Base-by-base conservation (phyloP, 2,113 vertebrate genomes). In the Carassius auratus region DNA sequence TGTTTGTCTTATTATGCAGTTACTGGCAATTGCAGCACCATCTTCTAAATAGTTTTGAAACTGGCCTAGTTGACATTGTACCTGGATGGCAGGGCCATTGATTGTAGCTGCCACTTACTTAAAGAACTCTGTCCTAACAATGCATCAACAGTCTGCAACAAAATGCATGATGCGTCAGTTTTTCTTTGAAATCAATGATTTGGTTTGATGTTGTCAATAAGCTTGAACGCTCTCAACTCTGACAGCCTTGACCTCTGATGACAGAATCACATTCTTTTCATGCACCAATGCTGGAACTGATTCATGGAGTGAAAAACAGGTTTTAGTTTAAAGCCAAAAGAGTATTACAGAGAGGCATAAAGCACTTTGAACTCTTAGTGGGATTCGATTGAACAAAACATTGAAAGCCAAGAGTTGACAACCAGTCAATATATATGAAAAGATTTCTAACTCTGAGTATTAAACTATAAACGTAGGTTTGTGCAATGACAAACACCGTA, bases 201-300 rank as follows among this genome's bases (percentile, higher is more conserved):
- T 76, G 21, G 42, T 45, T 76, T 48, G 75, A 77, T 33, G 42
- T 23, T 50, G 52, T 26, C 76, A 36, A 77, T 55, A 57, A 55
- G 23, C 30, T 57, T 0, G 38, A 1, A 45, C 0, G 4, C 71
- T 74, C 71, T 45, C 50, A 45, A 17, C 42, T 77, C 9, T 36
- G 50, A 55, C 1, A 13, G 9, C 76, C 76, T 7, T 55, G 76
- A 33, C 50, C 50, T 57, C 42, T 75, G 10, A 26, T 10, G 38
- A 50, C 45, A 75, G n/a, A 1, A 7, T 75, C 10, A 14, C 45
- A 23, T 12, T 21, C 68, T 71, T 36, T 71, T 71, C 68, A 42
- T 71, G 33, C 68, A 38, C 33, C 8, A 36, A 42, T 8, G 4
- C 19, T 71, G 33, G 19, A n/a, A 73, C 38, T 73, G 36, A 19